phyloP scores from a whole-genome alignment of 1,140 invertebrate species.

The Calliopsis andreniformis region DNA sequence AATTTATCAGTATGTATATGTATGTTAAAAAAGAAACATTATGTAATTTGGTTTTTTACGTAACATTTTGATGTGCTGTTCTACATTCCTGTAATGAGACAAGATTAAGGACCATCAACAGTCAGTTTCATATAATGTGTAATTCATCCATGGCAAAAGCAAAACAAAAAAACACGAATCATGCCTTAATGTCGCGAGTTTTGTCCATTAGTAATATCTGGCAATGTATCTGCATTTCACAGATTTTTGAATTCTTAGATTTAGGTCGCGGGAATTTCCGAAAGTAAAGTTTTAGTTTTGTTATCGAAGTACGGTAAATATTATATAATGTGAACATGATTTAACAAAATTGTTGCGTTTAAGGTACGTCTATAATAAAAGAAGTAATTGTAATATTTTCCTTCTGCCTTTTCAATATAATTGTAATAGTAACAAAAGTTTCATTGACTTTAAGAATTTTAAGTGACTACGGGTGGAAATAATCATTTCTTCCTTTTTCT shows the following conservation, averaged over 20 bases:
- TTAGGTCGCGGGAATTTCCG: neutral
- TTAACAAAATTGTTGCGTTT: slow-evolving; percentile 64
- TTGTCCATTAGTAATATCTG: slow-evolving; percentile 23
- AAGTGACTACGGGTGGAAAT: neutral
- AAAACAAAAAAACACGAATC: slow-evolving; percentile 14
- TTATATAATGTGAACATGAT: slow-evolving; percentile 42
- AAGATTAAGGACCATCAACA: slow-evolving; percentile 46
- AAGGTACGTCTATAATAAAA: slow-evolving; percentile 59
- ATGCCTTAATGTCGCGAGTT: slow-evolving; percentile 33
- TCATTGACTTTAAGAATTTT: slow-evolving; percentile 9
- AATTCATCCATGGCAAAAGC: slow-evolving; percentile 27
- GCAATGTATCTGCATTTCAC: slow-evolving; percentile 18
- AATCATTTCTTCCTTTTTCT: slow-evolving; percentile 16
- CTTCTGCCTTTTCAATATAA: slow-evolving; percentile 37
- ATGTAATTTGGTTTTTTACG: slow-evolving; percentile 75
- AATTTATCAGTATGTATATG: slow-evolving; percentile 72
- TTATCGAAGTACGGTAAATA: slow-evolving; percentile 22
- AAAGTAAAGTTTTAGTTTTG: slow-evolving; percentile 9
- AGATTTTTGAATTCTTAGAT: slow-evolving; percentile 15
- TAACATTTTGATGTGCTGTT: slow-evolving; percentile 72
- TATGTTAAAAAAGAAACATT: slow-evolving; percentile 70
- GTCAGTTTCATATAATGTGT: slow-evolving; percentile 42
- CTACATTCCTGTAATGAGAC: slow-evolving; percentile 73
- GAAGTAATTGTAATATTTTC: slow-evolving; percentile 51
- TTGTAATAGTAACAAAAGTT: slow-evolving; percentile 33